A percentile compares a stretch with the other conserved stretches of the same genome.
Evolutionary conservation across 2,113 vertebrate species (phyloP).

Genomic region (Chloebia gouldiae): DNA sequence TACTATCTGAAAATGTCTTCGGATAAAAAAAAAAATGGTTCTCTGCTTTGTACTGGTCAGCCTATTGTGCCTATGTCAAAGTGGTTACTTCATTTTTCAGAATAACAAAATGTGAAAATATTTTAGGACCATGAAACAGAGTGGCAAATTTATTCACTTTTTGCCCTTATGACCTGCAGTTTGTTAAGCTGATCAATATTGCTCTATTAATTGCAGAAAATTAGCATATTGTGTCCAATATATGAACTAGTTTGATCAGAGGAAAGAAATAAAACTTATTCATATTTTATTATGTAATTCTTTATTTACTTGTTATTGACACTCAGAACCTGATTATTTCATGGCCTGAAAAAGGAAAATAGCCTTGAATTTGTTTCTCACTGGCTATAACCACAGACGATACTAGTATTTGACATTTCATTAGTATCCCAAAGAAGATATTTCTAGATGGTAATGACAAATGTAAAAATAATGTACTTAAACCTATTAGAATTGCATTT

Average conservation of each 20-base stretch:
- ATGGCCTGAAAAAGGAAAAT: not conserved
- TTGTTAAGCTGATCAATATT: not conserved
- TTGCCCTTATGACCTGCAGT: not conserved
- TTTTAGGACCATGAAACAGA: not conserved
- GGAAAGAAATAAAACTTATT: not conserved
- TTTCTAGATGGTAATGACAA: not conserved
- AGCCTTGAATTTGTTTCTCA: not conserved
- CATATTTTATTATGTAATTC: not conserved
- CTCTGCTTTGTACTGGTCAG: not conserved
- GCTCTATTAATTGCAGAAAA: not conserved
- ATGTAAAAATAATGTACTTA: not conserved
- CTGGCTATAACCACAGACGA: not conserved
- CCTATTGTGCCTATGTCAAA: not conserved
- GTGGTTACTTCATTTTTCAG: not conserved
- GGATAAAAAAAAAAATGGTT: not conserved
- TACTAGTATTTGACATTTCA: not conserved
- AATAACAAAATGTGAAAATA: not conserved
- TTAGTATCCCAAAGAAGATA: not conserved
- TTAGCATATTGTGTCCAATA: not conserved
- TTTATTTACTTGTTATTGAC: not conserved
- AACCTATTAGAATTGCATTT: slow-evolving; percentile 15
- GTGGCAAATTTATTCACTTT: not conserved
- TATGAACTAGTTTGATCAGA: not conserved
- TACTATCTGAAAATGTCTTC: not conserved
- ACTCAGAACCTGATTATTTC: not conserved